Percentiles rank a stretch among this genome's conserved stretches.
These are phyloP conservation scores for Apostichopus californicus DNA, from an alignment of 35 echinoderm and acorn worm species.

Conservation along the genomic window DNA sequence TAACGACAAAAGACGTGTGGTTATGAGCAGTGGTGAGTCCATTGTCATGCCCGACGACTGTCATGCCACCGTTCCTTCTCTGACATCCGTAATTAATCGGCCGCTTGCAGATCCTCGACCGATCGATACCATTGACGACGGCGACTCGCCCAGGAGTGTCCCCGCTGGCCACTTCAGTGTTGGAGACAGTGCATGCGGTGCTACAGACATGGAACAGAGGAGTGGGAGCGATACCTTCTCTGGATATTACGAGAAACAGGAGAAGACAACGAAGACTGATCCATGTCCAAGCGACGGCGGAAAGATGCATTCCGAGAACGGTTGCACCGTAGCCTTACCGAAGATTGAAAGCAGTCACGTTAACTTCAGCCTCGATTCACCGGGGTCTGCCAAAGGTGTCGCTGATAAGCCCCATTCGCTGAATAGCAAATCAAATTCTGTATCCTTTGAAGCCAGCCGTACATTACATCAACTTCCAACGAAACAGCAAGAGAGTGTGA, in stretches of 20 bases:
- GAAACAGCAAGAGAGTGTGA: not conserved
- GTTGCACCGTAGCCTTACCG: too few species aligned
- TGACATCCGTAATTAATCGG: not conserved
- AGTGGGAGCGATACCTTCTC: not conserved
- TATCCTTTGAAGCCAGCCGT: not conserved
- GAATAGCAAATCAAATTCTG: not conserved
- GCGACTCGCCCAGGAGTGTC: not conserved
- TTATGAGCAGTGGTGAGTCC: constrained; percentile 3
- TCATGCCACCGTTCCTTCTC: not conserved
- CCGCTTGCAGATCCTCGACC: not conserved
- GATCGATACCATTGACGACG: not conserved
- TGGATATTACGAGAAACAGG: not conserved
- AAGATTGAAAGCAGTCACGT: too few species aligned
- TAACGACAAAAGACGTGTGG: not conserved
- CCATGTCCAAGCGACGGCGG: too few species aligned
- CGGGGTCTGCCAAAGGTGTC: not conserved
- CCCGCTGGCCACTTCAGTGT: too few species aligned
- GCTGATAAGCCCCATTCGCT: not conserved
- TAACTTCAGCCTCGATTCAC: not conserved
- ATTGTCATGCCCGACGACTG: not conserved
- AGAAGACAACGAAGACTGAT: not conserved
- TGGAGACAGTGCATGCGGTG: not conserved
- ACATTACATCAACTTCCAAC: not conserved
- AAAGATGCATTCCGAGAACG: too few species aligned
- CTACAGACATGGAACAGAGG: too few species aligned